Evolutionary conservation across 2,113 vertebrate genomes (phyloP), one percentile per base, ranked within the genome.

Genomic region (Etheostoma spectabile): DNA sequence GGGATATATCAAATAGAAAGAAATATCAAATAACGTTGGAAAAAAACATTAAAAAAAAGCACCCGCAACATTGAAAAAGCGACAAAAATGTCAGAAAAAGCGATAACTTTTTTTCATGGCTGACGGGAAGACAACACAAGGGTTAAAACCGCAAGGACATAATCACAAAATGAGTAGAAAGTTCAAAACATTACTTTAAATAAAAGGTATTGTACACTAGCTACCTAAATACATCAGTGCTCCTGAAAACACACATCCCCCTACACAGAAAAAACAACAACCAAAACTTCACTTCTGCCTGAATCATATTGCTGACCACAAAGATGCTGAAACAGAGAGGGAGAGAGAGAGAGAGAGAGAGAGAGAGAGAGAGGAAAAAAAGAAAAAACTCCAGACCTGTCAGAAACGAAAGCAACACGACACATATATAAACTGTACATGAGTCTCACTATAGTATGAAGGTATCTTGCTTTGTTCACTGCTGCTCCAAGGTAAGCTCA

Each of bases 401-500:
- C 0, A 51, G 88, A 91, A 93, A 94, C 4, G 82, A 94, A 94
- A 94, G 71, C 24, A 89, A 3, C 13, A 55, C 21, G 51, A 22
- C 15, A 45, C 24, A 72, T 76, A 79, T 87, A 92, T 90, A 92
- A 83, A 82, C 8, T 63, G 46, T 78, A 55, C n/a, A 24, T 22
- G 38, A 38, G 53, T 18, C 16, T 77, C 59, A 80, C 7, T 52
- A 5, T 13, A 85, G 55, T 51, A 83, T 84, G 52, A 79, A 67
- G 8, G 30, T 62, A 57, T 55, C 65, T 55, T 11, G 5, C 33
- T 78, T 13, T 61, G 67, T 49, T 73, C 79, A 83, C 62, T 64
- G 46, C 71, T 81, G 42, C 79, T 71, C 59, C 76, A 90, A 90
- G 93, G 93, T 93, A 92, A 88, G 92, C 15, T 19, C 19, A 21